Percentiles rank a stretch among this genome's conserved stretches.
Conservation (phyloP, 2,113 vertebrate species). For the Erpornis zantholeuca region DNA sequence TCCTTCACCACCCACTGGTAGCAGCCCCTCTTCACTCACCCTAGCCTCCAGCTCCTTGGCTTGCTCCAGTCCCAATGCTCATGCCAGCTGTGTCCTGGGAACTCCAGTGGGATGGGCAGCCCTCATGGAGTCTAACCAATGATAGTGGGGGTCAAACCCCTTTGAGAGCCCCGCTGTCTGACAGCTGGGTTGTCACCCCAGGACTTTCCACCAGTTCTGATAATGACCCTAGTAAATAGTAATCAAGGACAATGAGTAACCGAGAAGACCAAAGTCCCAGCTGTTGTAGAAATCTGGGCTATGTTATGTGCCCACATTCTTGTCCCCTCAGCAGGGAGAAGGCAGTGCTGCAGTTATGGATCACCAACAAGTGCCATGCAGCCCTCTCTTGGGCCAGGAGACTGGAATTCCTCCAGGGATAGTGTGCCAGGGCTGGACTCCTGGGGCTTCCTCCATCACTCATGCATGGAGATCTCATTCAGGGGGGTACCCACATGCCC, state of each 20-base stretch:
- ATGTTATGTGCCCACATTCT: neutral
- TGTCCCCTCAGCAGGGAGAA: accelerated
- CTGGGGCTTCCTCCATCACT: neutral
- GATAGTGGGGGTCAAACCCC: accelerated
- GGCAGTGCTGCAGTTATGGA: neutral
- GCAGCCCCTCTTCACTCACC: accelerated
- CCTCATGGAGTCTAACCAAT: neutral
- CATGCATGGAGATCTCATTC: accelerated
- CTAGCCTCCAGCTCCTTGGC: neutral
- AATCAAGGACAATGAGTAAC: neutral
- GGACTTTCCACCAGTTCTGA: neutral
- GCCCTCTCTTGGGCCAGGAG: neutral
- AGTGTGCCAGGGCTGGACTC: neutral
- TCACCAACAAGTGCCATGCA: neutral
- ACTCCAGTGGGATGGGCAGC: neutral
- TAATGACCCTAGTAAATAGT: neutral
- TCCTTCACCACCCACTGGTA: neutral
- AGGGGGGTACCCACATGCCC: neutral
- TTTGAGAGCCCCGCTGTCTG: accelerated
- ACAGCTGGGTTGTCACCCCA: neutral
- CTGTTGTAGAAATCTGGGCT: neutral
- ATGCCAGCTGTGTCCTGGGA: neutral
- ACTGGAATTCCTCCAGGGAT: accelerated
- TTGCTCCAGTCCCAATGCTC: accelerated
- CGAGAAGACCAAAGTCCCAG: neutral